Evolutionary conservation across 2,888 invertebrate genomes (phyloP), one percentile per base, ranked within the genome.

Genomic region (Esperia sulphurella): DNA sequence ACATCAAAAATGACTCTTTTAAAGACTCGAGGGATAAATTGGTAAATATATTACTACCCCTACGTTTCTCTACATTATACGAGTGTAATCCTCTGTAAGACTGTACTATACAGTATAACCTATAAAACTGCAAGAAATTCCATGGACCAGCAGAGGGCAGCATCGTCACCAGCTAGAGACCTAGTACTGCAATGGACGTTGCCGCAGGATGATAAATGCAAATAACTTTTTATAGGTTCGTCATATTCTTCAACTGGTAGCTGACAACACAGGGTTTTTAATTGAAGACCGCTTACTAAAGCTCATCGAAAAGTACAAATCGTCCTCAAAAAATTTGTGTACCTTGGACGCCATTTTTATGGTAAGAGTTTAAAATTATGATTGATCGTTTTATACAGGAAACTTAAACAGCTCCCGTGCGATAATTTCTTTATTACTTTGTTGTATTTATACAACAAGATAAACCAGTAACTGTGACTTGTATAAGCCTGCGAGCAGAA

Each of bases 261-360:
- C 95, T 0, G 93, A 95, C 63, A 93, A 93, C 51, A 92, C 94
- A 0, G 94, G 94, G 7, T 95, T 95, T 76, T 77, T 96, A 29
- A 91, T 95, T 0, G 96, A 96, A 74, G 92, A 94, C 53, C 91
- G 92, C 45, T 72, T 96, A 10, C 79, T 92, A 10, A 84, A 86
- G 47, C 89, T 96, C 13, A 84, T 96, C 4, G 86, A 91, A 49
- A 92, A 93, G n/a, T 93, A 93, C 62, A 79, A 91, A 7, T 76
- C 91, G 13, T 79, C 91, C 29, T 92, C 95, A 41, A 91, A 91
- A 63, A 91, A 92, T 49, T 78, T 96, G n/a, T 93, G 96, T 50
- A 92, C 92, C 45, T 81, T 96, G 46, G 95, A 95, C 65, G 93
- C 93, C 53, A 93, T 95, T 53, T 95, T 96, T 75, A 91, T 92